Conservation (phyloP, 1,140 invertebrate species). For the Euwallacea similis region DNA sequence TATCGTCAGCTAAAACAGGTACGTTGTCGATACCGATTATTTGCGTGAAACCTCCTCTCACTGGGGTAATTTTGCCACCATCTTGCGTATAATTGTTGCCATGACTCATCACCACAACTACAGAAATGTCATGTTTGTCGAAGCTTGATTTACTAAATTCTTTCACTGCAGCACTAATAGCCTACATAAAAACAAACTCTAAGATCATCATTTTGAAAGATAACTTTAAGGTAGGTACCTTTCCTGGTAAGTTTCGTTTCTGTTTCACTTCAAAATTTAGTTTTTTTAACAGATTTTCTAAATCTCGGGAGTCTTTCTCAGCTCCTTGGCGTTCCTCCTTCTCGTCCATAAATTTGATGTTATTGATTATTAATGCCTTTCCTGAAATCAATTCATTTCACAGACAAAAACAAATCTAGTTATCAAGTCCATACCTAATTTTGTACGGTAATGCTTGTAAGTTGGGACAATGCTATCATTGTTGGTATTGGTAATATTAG, state of each 20-base stretch:
- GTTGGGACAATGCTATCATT: not conserved
- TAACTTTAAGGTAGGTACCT: constrained; percentile 11
- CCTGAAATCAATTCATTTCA: constrained; percentile 46
- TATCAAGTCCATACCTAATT: not conserved
- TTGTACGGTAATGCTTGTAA: not conserved
- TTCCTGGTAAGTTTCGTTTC: constrained; percentile 31
- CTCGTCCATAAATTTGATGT: constrained; percentile 54
- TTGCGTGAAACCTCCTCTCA: constrained; percentile 42
- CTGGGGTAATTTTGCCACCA: constrained; percentile 30
- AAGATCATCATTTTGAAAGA: not conserved
- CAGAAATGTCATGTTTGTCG: constrained; percentile 57
- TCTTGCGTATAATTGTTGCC: constrained; percentile 50
- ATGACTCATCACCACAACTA: constrained; percentile 64
- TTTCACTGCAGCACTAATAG: constrained; percentile 3
- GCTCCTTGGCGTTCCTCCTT: constrained; percentile 55
- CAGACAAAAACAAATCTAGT: not conserved
- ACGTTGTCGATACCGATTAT: constrained; percentile 56
- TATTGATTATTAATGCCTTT: constrained; percentile 62
- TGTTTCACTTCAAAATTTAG: constrained; percentile 59
- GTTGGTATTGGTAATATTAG: not conserved
- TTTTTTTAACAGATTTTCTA: constrained; percentile 57
- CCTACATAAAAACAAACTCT: not conserved
- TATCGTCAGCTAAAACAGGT: constrained; percentile 52
- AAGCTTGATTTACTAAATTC: constrained; percentile 33
- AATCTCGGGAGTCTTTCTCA: constrained; percentile 56